Base-by-base conservation (phyloP, 2,113 vertebrate species). In the Pituophis catenifer region DNA sequence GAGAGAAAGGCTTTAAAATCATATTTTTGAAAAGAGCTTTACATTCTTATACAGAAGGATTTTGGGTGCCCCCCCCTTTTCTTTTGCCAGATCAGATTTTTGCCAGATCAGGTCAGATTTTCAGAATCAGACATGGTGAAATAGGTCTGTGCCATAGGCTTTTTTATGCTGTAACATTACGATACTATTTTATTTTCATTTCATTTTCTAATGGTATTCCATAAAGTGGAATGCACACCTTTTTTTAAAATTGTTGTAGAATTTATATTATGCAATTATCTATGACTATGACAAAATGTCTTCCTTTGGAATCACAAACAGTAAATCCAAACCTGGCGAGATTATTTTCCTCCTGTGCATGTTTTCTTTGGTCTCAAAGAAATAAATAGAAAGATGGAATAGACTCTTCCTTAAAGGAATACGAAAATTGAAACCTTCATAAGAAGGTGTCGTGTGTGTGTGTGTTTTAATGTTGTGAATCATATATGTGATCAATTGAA, bases 401-500 rank as follows among this genome's bases (percentile, higher is more conserved):
- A 19, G n/a, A 38, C 3, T 7, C 33, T 81, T 81, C 17, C 2
- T 81, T 38, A 81, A 17, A 38, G 33, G 7, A 81, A 81, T 81
- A 81, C 8, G 3, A 81, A 81, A 13, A 70, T n/a, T n/a, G 65
- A 29, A 55, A 7, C 89, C 29, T 86, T 0, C 0, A 9, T 89
- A n/a, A 48, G 89, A 89, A 54, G 44, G 58, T 94, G 94, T 0
- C 44, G 19, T 53, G 0, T 87, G 91, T 57, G 0, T 87, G 92
- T 44, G 53, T 23, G 48, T 50, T 94, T 92, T 75, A 89, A 86
- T 92, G n/a, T 48, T 91, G 62, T 24, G 87, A 92, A 81, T 38
- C 9, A 89, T 1, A 29, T 50, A 48, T 44, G 2, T 62, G 29
- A 54, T 54, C 93, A 6, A 58, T 13, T 33, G 54, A 33, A 85